Evolutionary conservation across 1,140 invertebrate species (phyloP), one percentile per base, ranked within the genome.

Genomic region (Acromyrmex charruanus): DNA sequence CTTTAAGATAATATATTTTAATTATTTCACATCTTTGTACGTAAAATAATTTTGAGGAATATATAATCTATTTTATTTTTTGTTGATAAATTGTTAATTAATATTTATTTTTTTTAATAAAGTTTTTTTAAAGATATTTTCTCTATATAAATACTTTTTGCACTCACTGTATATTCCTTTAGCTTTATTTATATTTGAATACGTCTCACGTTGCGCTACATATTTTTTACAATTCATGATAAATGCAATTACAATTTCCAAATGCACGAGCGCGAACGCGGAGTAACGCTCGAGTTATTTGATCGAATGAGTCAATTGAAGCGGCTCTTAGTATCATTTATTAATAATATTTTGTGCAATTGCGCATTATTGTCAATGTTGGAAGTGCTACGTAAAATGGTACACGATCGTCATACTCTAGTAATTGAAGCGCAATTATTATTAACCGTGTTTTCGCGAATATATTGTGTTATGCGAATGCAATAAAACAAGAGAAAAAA

Each of bases 311-410:
- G 21, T 69, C n/a, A 69, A 69, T 25, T 25, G 66, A 69, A 49
- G 12, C 5, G 39, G n/a, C 28, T 39, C 35, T 68, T 68, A 65
- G 5, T 28, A 9, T 69, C 3, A 14, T 51, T 69, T 69, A 69
- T 69, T 69, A 69, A 69, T 68, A 68, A 68, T 69, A 69, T 51
- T 69, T 69, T 10, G 10, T 44, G 10, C 14, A 69, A 51, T 51
- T 39, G 14, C 2, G 14, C 6, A 25, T 7, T 25, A 28, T 5
- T 49, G 21, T 69, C 21, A 49, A 68, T 44, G 31, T 35, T 18
- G 4, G 14, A 16, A 69, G 9, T 69, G 39, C 12, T 10, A 28
- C 2, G 3, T 7, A 63, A 63, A 63, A 6, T 63, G 25, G 1
- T 31, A 63, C 35, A 28, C 31, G 28, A 66, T n/a, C 18, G 10